Evolutionary conservation across 2,113 vertebrate genomes (phyloP).

Genomic region (rat (Rattus norvegicus)): DNA sequence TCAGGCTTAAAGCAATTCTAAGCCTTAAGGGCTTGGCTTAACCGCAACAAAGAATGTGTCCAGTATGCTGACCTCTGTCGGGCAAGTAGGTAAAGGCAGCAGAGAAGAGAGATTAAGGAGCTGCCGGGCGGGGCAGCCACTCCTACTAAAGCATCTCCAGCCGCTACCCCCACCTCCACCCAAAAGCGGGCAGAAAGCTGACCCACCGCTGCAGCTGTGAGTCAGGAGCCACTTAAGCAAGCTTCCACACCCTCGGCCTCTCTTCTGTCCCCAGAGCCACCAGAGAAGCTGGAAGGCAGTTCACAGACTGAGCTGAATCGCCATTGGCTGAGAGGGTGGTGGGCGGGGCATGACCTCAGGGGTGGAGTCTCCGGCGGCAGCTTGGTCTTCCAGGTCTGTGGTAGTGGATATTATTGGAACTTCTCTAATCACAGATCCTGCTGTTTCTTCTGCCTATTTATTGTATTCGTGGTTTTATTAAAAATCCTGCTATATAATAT

Average conservation of each 20-base stretch:
- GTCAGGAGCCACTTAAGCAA: background rate
- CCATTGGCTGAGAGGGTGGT: background rate
- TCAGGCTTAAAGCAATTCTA: constrained; percentile 67
- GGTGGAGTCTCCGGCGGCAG: background rate
- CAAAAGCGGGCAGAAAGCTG: background rate
- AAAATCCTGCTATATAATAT: background rate
- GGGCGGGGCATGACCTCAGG: background rate
- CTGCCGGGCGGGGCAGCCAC: background rate
- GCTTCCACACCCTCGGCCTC: fast-evolving
- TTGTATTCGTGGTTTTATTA: background rate
- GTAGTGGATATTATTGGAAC: no score
- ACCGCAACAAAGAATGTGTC: constrained; percentile 48
- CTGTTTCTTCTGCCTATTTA: background rate
- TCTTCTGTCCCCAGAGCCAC: fast-evolving
- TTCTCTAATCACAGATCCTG: background rate
- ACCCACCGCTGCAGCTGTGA: background rate
- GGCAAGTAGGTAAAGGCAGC: background rate
- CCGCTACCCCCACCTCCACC: background rate
- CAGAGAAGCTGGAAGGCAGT: fast-evolving
- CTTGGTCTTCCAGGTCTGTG: no score
- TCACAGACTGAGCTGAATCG: background rate
- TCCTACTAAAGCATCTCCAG: background rate
- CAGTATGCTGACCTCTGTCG: constrained; percentile 62
- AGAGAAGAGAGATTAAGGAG: constrained; percentile 28
- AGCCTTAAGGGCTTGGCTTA: constrained; percentile 60